Evolutionary conservation across 1,140 invertebrate species (phyloP).

Genomic region (Subanguina moxae): DNA sequence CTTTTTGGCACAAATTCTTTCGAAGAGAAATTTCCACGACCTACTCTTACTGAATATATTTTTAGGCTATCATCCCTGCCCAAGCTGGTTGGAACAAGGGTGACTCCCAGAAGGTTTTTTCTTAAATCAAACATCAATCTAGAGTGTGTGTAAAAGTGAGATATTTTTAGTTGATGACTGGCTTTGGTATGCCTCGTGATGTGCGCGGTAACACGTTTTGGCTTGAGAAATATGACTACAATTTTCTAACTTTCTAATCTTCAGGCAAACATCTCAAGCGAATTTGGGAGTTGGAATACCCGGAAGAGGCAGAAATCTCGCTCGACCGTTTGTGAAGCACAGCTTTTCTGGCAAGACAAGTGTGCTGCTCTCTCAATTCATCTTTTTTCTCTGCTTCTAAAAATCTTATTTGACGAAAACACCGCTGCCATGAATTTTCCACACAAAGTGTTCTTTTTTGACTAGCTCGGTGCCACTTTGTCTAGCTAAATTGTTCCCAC

Average conservation of each 20-base stretch:
- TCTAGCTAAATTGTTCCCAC: no score
- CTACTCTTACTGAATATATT: no score
- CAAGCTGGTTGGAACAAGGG: constrained; percentile 60
- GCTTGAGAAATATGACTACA: no score
- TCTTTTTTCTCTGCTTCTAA: background rate
- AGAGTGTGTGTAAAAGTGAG: background rate
- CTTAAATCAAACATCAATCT: background rate
- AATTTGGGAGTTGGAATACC: constrained; percentile 56
- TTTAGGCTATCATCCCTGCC: constrained; percentile 52
- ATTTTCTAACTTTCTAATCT: no score
- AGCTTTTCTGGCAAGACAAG: background rate
- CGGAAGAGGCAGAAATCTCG: constrained; percentile 52
- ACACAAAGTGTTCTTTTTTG: no score
- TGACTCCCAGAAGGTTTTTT: constrained; percentile 57
- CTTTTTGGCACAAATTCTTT: no score
- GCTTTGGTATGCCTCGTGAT: constrained; percentile 53
- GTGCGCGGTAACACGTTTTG: constrained; percentile 39
- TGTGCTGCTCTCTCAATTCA: background rate
- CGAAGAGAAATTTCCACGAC: no score
- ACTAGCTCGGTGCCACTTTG: no score
- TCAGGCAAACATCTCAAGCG: constrained; percentile 51
- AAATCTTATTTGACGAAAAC: no score
- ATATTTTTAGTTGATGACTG: constrained; percentile 35
- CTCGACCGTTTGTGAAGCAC: constrained; percentile 49
- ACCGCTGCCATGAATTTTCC: no score